Conservation (phyloP, 92 coral and sea anemone genomes). For the Metridium senile region DNA sequence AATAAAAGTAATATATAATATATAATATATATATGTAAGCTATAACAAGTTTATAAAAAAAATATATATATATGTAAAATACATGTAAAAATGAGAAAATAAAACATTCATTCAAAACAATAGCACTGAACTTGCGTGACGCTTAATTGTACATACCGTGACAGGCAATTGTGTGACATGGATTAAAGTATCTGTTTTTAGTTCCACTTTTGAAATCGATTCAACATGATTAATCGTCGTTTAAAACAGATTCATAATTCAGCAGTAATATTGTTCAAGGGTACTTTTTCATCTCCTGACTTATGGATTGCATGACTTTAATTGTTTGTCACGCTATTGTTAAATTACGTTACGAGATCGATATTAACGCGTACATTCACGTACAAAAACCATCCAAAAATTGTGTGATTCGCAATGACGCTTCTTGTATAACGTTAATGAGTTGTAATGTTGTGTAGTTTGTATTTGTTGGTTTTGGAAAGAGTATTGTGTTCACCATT, state of each 20-base stretch:
- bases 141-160: not conserved
- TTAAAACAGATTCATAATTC: not conserved
- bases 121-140: not conserved
- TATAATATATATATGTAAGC: too few relatives aligned
- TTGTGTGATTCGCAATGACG: too few relatives aligned
- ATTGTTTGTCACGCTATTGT: conserved; percentile 1
- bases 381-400: too few relatives aligned
- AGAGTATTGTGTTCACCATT: not conserved
- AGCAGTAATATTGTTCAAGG: not conserved
- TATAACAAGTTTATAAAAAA: too few relatives aligned
- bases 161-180: not conserved
- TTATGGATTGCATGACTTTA: not conserved
- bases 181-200: not conserved
- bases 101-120: too few relatives aligned
- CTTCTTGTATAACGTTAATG: too few relatives aligned
- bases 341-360: not conserved
- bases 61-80: too few relatives aligned
- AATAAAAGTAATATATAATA: too few relatives aligned
- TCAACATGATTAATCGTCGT: not conserved
- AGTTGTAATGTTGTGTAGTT: not conserved
- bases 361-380: not conserved
- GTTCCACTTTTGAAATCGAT: not conserved
- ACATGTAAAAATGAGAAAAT: too few relatives aligned
- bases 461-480: not conserved
- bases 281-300: not conserved